Percentiles rank a stretch among this genome's conserved stretches.
Evolutionary conservation across 2,888 invertebrate genomes (phyloP).

Genomic region (Aphidoletes aphidimyza): DNA sequence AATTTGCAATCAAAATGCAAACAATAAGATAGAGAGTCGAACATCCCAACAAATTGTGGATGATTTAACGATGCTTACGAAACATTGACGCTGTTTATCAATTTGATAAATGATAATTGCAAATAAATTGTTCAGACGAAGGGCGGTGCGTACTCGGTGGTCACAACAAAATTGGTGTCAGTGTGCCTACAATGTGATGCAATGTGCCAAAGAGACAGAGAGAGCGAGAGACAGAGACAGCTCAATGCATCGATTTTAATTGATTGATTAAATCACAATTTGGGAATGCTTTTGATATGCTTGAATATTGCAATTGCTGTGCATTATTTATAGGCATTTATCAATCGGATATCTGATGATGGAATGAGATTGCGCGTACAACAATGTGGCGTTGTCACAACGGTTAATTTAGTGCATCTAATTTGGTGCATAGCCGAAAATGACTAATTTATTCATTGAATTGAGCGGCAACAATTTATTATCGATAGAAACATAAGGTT

Average conservation of each 20-base stretch:
- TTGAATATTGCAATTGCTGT: neutral
- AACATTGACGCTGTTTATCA: constrained; percentile 30
- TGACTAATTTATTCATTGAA: constrained; percentile 34
- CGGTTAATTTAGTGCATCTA: constrained; percentile 34
- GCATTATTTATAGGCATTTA: constrained; percentile 20
- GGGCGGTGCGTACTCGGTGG: neutral
- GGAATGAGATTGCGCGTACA: neutral
- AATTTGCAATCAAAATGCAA: constrained; percentile 47
- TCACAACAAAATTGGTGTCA: neutral
- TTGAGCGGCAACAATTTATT: constrained; percentile 48
- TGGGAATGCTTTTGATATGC: neutral
- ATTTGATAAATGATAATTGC: constrained; percentile 47
- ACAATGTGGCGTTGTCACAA: constrained; percentile 22
- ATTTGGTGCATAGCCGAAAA: neutral
- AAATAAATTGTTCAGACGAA: constrained; percentile 13
- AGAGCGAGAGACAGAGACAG: too few relatives aligned
- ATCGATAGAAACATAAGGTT: neutral
- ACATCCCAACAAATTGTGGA: constrained; percentile 20
- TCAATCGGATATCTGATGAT: neutral
- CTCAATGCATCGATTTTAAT: neutral
- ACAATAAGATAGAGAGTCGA: constrained; percentile 38
- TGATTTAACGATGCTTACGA: constrained; percentile 33
- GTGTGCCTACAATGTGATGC: neutral
- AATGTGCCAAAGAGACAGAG: neutral
- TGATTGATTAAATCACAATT: constrained; percentile 47